A percentile compares a stretch with the other conserved stretches of the same genome.
Evolutionary conservation across 1,140 invertebrate species (phyloP).

Genomic region (Aphaenogaster rudis): DNA sequence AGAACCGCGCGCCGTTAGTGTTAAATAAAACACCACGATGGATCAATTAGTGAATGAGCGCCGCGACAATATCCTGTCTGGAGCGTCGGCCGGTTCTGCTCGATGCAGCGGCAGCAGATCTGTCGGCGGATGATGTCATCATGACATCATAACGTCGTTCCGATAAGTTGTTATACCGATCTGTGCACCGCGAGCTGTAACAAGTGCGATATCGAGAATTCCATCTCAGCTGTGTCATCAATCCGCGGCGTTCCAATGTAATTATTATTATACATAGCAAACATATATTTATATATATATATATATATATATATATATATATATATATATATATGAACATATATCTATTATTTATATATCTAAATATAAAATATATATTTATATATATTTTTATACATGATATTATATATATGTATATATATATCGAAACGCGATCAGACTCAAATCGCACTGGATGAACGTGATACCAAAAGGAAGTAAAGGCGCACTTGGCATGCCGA

Average conservation of each 20-base stretch:
- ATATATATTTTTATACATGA: not conserved
- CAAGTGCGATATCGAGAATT: slow-evolving; percentile 33
- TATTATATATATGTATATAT: not conserved
- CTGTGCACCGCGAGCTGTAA: slow-evolving; percentile 32
- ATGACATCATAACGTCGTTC: slow-evolving; percentile 79
- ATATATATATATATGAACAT: not conserved
- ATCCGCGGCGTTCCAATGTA: not conserved
- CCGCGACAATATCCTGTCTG: slow-evolving; percentile 85
- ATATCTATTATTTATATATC: not conserved
- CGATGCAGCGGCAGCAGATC: slow-evolving; percentile 66
- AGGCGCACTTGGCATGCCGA: slow-evolving; percentile 75
- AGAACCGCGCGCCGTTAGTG: slow-evolving; percentile 79
- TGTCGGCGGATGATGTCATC: slow-evolving; percentile 80
- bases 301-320: not conserved
- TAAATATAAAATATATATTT: too few species aligned
- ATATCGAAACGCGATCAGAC: not conserved
- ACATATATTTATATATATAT: not conserved
- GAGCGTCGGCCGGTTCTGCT: slow-evolving; percentile 70
- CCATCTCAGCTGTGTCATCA: not conserved
- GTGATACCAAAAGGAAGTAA: slow-evolving; percentile 43
- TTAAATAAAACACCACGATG: slow-evolving; percentile 83
- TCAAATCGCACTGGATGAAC: not conserved
- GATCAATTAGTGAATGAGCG: slow-evolving; percentile 85
- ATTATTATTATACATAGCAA: not conserved
- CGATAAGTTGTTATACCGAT: slow-evolving; percentile 70